Evolutionary conservation across 2,113 vertebrate species (phyloP), one percentile per base, ranked within the genome.

Genomic region (Regulus satrapa): DNA sequence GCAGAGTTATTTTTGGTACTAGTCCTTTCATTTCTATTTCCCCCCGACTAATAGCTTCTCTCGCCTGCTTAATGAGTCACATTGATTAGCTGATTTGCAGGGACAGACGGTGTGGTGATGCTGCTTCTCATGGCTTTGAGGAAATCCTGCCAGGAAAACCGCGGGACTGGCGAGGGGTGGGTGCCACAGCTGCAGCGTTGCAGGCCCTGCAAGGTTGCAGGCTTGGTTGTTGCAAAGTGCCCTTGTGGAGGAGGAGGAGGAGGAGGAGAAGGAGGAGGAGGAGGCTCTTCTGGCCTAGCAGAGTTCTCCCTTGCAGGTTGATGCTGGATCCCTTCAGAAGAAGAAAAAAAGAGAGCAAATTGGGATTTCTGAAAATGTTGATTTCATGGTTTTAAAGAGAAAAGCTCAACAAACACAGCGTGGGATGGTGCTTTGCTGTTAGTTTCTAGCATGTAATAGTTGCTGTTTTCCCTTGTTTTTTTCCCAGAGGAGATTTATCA

Each of bases 211-310:
- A 31, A 31, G 45, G 5, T 31, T 28, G 43, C 34, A 59, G 58
- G 28, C 54, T 80, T 7, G 14, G 6, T 9, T 23, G 9, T 24
- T 43, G 34, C 0, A 1, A 43, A 4, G 32, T 62, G 45, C 38
- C 0, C 0, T 31, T 49, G 28, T 40, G 28, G 25, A 7, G 34
- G 24, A 48, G 31, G n/a, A n/a, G n/a, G n/a, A n/a, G n/a, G n/a
- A n/a, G n/a, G n/a, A n/a, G n/a, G n/a, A n/a, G n/a, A n/a, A n/a
- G n/a, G n/a, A n/a, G n/a, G n/a, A n/a, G n/a, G n/a, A n/a, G n/a
- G n/a, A n/a, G n/a, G n/a, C 48, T 9, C 3, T 41, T 73, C 56
- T 72, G 25, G 12, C 63, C 54, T 34, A 25, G 10, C 41, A 26
- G 59, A 68, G 55, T 24, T 69, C 38, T 51, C 7, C 18, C 59